Evolutionary conservation across 2,888 invertebrate genomes (phyloP).

Genomic region (Tiliacea aurago): DNA sequence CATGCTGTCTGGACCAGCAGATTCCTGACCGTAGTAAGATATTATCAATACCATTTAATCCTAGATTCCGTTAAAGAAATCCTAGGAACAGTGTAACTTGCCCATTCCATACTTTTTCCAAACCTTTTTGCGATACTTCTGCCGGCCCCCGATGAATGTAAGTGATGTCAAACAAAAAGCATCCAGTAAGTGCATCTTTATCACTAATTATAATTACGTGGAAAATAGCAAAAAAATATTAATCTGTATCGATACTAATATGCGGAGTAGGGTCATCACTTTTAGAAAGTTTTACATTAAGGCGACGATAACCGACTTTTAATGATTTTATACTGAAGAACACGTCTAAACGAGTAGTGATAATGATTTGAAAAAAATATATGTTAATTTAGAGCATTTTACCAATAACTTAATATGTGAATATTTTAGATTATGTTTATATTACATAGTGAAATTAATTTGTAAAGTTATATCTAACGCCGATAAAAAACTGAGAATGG

Average conservation of each 20-base stretch:
- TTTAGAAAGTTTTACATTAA: background rate
- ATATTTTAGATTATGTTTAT: too few species aligned
- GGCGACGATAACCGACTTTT: too few species aligned
- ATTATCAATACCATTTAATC: conserved; percentile 35
- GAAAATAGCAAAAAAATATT: conserved; percentile 64
- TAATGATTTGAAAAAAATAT: too few species aligned
- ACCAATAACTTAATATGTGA: too few species aligned
- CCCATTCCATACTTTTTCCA: conserved; percentile 12
- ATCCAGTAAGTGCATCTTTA: conserved; percentile 49
- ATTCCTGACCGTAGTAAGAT: conserved; percentile 26
- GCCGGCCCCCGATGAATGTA: conserved; percentile 44
- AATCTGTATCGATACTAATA: conserved; percentile 57
- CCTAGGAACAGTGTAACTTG: conserved; percentile 34
- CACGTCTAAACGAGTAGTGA: too few species aligned
- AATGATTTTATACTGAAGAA: too few species aligned
- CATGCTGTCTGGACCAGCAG: conserved; percentile 19
- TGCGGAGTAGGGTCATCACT: conserved; percentile 24
- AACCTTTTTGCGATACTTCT: conserved; percentile 24
- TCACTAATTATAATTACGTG: conserved; percentile 61
- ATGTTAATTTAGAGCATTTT: too few species aligned
- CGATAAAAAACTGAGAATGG: too few species aligned
- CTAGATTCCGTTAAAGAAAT: background rate
- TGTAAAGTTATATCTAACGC: too few species aligned
- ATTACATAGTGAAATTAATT: too few species aligned
- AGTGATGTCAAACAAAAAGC: conserved; percentile 57